These are phyloP conservation scores for Rhabdornis inornatus DNA, from an alignment of 2,113 vertebrate genomes.

Conservation along the genomic window DNA sequence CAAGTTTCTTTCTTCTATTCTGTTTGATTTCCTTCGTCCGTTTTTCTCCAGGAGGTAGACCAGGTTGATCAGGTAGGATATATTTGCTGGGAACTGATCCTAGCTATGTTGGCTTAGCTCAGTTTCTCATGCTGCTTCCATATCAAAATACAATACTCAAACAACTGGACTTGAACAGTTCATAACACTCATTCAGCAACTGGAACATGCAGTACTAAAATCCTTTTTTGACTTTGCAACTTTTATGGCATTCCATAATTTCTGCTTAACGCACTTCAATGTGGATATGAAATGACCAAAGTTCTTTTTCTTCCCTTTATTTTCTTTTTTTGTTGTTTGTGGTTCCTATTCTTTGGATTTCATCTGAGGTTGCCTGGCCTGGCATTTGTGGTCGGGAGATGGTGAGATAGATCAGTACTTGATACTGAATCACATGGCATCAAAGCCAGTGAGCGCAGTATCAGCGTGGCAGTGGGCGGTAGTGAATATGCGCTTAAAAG, in stretches of 20 bases:
- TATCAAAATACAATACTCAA: slow-evolving; percentile 84
- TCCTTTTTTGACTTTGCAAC: slow-evolving; percentile 76
- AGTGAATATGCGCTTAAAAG: slow-evolving; percentile 37
- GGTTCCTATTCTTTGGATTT: slow-evolving; percentile 84
- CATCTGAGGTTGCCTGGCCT: slow-evolving; percentile 83
- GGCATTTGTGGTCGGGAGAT: slow-evolving; percentile 80
- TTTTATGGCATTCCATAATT: slow-evolving; percentile 83
- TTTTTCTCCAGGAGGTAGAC: slow-evolving; percentile 97
- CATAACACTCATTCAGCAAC: slow-evolving; percentile 90
- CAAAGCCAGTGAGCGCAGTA: slow-evolving; percentile 64
- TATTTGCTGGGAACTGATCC: slow-evolving; percentile 80
- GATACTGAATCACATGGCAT: slow-evolving; percentile 73
- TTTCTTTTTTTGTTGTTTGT: slow-evolving; percentile 71
- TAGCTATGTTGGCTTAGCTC: slow-evolving; percentile 83
- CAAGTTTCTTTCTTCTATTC: slow-evolving; percentile 97
- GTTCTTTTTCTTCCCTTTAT: slow-evolving; percentile 77
- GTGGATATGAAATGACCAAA: slow-evolving; percentile 85
- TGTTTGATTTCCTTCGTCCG: slow-evolving; percentile 86
- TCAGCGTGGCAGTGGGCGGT: slow-evolving; percentile 72
- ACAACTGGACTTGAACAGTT: slow-evolving; percentile 85
- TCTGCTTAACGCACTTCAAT: slow-evolving; percentile 87
- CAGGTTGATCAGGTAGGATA: slow-evolving; percentile 99
- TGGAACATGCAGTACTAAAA: slow-evolving; percentile 92
- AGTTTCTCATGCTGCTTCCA: slow-evolving; percentile 88
- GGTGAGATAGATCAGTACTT: slow-evolving; percentile 81